Base-by-base conservation (phyloP, 1,140 invertebrate species). In the Palaemon carinicauda region DNA sequence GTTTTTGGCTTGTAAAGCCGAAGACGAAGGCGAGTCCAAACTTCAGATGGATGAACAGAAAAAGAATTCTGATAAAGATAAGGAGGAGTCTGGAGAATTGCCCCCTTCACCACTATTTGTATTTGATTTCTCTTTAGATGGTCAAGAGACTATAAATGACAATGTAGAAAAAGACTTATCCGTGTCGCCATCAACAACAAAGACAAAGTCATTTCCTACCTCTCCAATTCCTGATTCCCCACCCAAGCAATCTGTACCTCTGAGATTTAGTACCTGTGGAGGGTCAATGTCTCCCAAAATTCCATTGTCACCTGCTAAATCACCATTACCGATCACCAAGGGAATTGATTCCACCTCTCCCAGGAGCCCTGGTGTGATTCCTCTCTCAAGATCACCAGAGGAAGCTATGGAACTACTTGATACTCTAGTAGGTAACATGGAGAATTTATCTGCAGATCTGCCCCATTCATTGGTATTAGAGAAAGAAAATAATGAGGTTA, bases 371-470 rank as follows among this genome's bases (percentile, higher is more conserved):
- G 24, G 24, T 24, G 14, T 31, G 3, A 69, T n/a, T 27, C 24
- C n/a, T 27, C 65, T 69, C n/a, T 29, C 50, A 14, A 14, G 15
- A 21, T 73, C 77, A 52, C 56, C 75, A 41, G 51, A 85, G 19
- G 75, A 80, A 53, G 27, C 84, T 60, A 14, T 86, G 77, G 56
- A 80, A 29, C 51, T 86, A n/a, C 24, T 86, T 51, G n/a, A 86
- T 86, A 69, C 77, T 31, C 29, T 80, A 15, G 84, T 86, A n/a
- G 31, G 29, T 3, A 60, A 80, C 52, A 56, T 86, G 50, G 51
- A 86, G 53, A 86, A 71, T 21, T 17, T 86, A 1, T 74, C 77
- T 15, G 84, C 78, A 21, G 51, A 33, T 21, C 51, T 86, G 24
- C 84, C 84, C 33, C 5, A 50, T n/a, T 80, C 82, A 21, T 5